Evolutionary conservation across 2,888 invertebrate species (phyloP), one percentile per base, ranked within the genome.

Genomic region (Drosophila paranaensis): DNA sequence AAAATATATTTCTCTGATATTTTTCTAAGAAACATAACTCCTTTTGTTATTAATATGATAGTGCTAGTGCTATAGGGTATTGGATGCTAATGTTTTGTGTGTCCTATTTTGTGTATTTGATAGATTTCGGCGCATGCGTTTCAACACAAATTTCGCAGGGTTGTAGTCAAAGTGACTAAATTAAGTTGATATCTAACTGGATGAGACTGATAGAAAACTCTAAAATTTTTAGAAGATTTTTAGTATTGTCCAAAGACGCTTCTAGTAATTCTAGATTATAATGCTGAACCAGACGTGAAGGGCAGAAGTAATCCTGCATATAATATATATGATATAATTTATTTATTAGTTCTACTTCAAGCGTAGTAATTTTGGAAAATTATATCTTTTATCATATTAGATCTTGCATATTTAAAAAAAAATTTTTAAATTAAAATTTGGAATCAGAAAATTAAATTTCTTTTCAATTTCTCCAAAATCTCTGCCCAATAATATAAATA

Each of bases 11-110:
- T 69, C 64, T 69, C 74, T 60, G 74, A 66, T 74, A 74, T 72
- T 58, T 82, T 83, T 54, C 75, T 55, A 46, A 72, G 60, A 67
- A 72, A 74, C 82, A 82, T 82, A 67, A 43, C 74, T 70, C 55
- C 43, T 60, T 57, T 53, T 48, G 48, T 33, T 48, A 11, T 33
- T 30, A 48, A 48, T 48, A 33, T 30, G 48, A 48, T 48, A 50
- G 48, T 50, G 48, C 48, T 50, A 50, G 20, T 53, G 60, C 63
- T 70, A 20, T 2, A 60, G 60, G 64, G 51, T 37, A 74, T 68
- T 79, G 79, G 69, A 25, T 53, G 51, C 56, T 16, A 10, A 33
- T 50, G 48, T 50, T 50, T 50, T 50, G 30, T 53, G 51, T 20
- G 35, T 14, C 9, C 20, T 37, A 25, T 53, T 53, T 53, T 81